Conservation (phyloP, 2,113 vertebrate genomes). For the Bothrops jararaca region DNA sequence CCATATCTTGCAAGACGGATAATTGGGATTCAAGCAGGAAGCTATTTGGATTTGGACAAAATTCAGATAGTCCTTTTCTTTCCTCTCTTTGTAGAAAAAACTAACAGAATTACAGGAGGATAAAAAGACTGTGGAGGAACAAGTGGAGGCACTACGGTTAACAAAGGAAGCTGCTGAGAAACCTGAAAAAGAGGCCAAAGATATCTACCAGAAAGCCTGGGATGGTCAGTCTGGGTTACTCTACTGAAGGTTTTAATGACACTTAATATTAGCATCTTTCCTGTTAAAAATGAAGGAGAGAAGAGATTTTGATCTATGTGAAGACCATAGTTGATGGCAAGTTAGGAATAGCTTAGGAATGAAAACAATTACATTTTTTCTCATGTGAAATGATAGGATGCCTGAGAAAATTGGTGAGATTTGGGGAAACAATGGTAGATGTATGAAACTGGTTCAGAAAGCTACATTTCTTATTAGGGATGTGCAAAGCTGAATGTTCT, state of each 20-base stretch:
- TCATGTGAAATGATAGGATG: background rate
- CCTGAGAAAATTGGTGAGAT: background rate
- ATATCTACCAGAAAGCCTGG: conserved; percentile 82
- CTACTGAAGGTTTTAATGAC: background rate
- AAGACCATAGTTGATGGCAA: background rate
- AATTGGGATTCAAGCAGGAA: background rate
- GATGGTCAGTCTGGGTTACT: conserved; percentile 70
- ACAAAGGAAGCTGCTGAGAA: conserved; percentile 82
- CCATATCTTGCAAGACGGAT: background rate
- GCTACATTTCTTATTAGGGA: background rate
- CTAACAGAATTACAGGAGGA: conserved; percentile 72
- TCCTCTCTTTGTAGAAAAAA: conserved; percentile 66
- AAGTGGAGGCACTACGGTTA: conserved; percentile 74
- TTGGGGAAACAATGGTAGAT: background rate
- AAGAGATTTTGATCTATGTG: background rate
- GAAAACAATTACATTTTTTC: background rate
- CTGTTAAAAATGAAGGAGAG: background rate
- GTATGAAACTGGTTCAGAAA: background rate
- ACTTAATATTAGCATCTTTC: background rate
- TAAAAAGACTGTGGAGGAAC: conserved; percentile 76
- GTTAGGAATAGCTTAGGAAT: background rate
- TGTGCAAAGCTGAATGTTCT: background rate
- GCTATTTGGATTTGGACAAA: background rate
- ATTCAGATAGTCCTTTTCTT: background rate
- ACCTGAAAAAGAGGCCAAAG: conserved; percentile 86